Evolutionary conservation across 2,797 vertebrate genomes (phyloP).

Genomic region (Sparus aurata): DNA sequence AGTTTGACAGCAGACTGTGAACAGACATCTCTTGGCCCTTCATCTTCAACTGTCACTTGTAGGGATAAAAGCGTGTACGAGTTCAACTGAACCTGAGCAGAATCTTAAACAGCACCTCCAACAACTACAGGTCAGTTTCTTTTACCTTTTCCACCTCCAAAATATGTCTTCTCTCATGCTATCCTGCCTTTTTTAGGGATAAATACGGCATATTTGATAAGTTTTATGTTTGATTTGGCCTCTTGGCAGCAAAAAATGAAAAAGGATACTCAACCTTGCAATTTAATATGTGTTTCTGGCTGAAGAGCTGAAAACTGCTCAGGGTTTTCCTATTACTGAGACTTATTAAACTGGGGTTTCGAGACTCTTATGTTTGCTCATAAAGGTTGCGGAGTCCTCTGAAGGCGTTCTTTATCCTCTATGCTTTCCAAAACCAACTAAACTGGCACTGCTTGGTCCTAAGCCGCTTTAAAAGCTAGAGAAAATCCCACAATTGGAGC

Average conservation of each 20-base stretch:
- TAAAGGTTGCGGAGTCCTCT: constrained; percentile 23
- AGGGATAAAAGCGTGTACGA: neutral
- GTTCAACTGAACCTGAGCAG: neutral
- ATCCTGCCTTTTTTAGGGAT: neutral
- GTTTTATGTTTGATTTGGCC: neutral
- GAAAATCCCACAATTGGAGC: constrained; percentile 62
- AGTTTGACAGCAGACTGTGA: neutral
- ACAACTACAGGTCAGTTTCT: neutral
- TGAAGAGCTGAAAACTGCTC: constrained; percentile 2
- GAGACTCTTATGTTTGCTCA: constrained; percentile 35
- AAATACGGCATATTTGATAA: neutral
- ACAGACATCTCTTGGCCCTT: neutral
- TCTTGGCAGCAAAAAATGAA: neutral
- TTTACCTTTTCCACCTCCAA: neutral
- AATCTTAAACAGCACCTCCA: neutral
- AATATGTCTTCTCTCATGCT: neutral
- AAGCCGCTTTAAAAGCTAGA: constrained; percentile 73
- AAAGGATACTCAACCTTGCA: neutral
- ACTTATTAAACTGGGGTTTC: constrained; percentile 18
- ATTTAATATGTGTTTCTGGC: neutral
- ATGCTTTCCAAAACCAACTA: constrained; percentile 51
- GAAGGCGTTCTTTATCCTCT: constrained; percentile 42
- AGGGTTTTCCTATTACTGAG: constrained; percentile 18
- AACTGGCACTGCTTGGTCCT: constrained; percentile 40
- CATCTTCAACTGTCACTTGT: neutral